Conservation (phyloP, 2,888 invertebrate species). For the Tetragnatha montana region DNA sequence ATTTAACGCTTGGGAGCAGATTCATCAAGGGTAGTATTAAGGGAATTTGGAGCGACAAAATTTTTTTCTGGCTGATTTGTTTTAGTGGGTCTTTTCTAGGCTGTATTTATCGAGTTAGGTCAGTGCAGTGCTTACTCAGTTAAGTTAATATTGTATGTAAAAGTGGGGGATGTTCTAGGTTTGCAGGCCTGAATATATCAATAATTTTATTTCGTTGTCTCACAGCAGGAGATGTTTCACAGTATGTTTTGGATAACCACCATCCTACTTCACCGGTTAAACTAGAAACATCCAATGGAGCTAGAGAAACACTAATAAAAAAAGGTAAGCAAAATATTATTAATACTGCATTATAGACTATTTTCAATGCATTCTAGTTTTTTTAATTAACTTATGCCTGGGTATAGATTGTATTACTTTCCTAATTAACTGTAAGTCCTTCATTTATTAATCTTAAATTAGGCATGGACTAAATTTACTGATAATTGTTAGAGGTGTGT, state of each 20-base stretch:
- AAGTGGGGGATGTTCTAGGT: too few relatives aligned
- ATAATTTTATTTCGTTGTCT: not conserved
- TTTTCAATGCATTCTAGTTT: not conserved
- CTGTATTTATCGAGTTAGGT: not conserved
- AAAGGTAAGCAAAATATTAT: conserved; percentile 44
- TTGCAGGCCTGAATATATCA: too few relatives aligned
- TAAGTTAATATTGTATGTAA: too few relatives aligned
- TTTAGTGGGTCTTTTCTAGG: not conserved
- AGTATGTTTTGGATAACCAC: conserved; percentile 60
- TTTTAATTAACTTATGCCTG: not conserved
- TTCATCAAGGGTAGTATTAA: not conserved
- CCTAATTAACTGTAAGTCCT: not conserved
- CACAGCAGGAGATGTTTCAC: conserved; percentile 50
- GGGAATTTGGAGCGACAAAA: not conserved
- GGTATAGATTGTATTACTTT: not conserved
- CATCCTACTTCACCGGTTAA: conserved; percentile 63
- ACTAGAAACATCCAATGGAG: conserved; percentile 66
- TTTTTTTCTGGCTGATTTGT: not conserved
- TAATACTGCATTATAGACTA: not conserved
- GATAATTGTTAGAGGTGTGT: too few relatives aligned
- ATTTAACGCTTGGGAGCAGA: not conserved
- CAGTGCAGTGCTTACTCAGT: not conserved
- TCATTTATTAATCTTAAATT: not conserved
- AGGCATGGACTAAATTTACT: too few relatives aligned
- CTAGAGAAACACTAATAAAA: conserved; percentile 60